phyloP scores from a whole-genome alignment of 2,797 vertebrate species.

The Oceanodroma leucorhoa region DNA sequence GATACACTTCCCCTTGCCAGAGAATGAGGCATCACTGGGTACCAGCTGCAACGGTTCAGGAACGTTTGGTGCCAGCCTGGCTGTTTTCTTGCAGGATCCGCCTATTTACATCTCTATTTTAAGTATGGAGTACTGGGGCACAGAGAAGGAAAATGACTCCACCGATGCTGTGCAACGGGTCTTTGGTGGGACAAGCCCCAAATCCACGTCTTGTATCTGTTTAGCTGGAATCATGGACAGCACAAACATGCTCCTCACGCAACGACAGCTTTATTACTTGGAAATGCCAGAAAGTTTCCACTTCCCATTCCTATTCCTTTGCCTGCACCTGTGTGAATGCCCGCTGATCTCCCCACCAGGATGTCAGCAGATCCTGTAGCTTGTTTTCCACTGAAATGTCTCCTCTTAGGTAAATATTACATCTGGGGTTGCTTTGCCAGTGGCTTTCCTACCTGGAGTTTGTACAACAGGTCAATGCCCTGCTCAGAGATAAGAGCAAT shows the following conservation, averaged over 20 bases:
- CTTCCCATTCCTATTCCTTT: not conserved
- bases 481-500: slow-evolving; percentile 41
- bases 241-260: not conserved
- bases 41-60: not conserved
- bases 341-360: slow-evolving; percentile 17
- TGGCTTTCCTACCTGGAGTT: slow-evolving; percentile 49
- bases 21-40: not conserved
- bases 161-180: not conserved
- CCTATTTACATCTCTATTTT: not conserved
- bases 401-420: slow-evolving; percentile 69
- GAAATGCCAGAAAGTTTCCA: slow-evolving; percentile 22
- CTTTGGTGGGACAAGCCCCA: not conserved
- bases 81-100: not conserved
- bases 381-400: slow-evolving; percentile 63
- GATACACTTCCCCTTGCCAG: not conserved
- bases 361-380: slow-evolving; percentile 56
- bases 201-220: not conserved
- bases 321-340: slow-evolving; percentile 32
- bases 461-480: slow-evolving; percentile 54
- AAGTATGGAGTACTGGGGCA: not conserved
- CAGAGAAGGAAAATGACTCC: not conserved
- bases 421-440: slow-evolving; percentile 48
- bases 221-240: not conserved
- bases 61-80: not conserved
- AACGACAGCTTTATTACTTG: not conserved